Conservation (phyloP, 2,797 vertebrate genomes). For the Lemur catta region DNA sequence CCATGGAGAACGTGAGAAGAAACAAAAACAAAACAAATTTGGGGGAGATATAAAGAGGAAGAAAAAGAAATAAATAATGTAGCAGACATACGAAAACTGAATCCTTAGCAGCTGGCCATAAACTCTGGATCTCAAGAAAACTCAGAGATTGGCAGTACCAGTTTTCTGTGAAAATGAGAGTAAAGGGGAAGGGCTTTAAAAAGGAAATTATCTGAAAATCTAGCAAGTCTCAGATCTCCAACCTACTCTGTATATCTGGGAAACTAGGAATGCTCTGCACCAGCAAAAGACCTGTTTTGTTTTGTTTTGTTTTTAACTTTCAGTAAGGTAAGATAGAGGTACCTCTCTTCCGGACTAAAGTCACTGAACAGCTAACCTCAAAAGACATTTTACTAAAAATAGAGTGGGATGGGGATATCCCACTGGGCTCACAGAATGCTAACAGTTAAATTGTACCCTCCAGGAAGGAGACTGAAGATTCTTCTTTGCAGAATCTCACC, state of each 20-base stretch:
- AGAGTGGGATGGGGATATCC: background rate
- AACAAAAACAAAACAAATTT: slow-evolving; percentile 33
- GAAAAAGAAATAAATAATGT: background rate
- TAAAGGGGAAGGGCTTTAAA: background rate
- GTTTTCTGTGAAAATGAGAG: background rate
- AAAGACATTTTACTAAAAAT: background rate
- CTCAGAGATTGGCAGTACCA: background rate
- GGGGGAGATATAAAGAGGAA: background rate
- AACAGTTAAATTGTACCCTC: background rate
- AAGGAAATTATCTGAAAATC: background rate
- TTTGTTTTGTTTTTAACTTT: background rate
- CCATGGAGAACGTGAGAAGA: background rate
- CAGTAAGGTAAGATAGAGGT: background rate
- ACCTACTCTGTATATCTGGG: background rate
- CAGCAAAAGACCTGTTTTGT: background rate
- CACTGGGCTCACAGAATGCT: background rate
- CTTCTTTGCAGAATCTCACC: background rate
- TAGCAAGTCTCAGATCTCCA: background rate
- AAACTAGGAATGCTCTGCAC: background rate
- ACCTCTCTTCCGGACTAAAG: background rate
- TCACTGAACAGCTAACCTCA: background rate
- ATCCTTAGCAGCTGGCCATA: background rate
- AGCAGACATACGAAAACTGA: background rate
- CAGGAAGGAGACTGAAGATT: background rate
- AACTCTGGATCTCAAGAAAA: background rate